Evolutionary conservation across 1,140 invertebrate species (phyloP).

Genomic region (Harlomillsia oculata): DNA sequence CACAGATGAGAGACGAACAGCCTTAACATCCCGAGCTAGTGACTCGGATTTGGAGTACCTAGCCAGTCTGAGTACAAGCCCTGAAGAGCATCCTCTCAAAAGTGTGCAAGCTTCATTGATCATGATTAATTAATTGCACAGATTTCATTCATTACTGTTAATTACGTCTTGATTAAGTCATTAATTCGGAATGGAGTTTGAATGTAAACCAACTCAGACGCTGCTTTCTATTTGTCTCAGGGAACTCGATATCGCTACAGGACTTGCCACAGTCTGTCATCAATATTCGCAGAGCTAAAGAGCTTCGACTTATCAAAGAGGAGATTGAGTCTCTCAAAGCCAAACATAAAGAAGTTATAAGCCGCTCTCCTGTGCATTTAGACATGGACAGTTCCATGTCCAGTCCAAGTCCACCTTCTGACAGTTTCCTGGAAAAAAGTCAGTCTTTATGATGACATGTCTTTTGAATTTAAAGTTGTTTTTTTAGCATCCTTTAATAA

Average conservation of each 20-base stretch:
- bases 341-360: neutral
- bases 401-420: too few relatives aligned
- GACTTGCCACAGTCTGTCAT: conserved; percentile 22
- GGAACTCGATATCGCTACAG: conserved; percentile 23
- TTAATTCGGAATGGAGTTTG: neutral
- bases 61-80: conserved; percentile 7
- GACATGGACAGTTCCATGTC: too few relatives aligned
- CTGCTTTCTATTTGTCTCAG: neutral
- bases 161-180: neutral
- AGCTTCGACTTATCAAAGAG: conserved; percentile 16
- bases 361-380: too few relatives aligned
- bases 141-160: neutral
- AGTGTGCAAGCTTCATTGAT: conserved; percentile 3
- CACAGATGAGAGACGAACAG: conserved; percentile 11
- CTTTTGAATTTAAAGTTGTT: too few relatives aligned
- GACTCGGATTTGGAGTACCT: conserved; percentile 25
- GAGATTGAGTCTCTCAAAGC: conserved; percentile 23
- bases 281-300: conserved; percentile 17
- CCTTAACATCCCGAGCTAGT: conserved; percentile 16
- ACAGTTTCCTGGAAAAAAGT: too few relatives aligned
- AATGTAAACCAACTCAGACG: too few relatives aligned
- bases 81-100: too few relatives aligned
- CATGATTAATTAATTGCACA: too few relatives aligned
- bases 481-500: too few relatives aligned
- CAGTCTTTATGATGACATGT: too few relatives aligned